Base-by-base conservation (phyloP, 1,140 invertebrate species). In the Camponotus vicinus region DNA sequence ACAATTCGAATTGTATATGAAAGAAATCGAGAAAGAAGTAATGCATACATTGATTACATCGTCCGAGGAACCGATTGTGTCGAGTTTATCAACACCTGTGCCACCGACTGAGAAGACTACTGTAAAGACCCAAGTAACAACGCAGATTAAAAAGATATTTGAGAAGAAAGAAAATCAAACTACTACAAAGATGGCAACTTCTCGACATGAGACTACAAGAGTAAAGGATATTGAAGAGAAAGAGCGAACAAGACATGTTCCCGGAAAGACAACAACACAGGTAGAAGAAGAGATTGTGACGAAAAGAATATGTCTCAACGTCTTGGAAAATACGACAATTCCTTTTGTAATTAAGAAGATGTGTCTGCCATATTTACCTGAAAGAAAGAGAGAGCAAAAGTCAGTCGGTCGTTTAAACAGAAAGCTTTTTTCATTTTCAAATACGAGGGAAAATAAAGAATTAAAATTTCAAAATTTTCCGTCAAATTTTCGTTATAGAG, bases 221-320 rank as follows among this genome's bases (percentile, higher is more conserved):
- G 37, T 55, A 0, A 32, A 32, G 27, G 42, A 37, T 0, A 11
- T 78, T 7, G n/a, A 70, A n/a, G 78, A 78, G 3, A 15, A 21
- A 13, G 5, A 78, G 45, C 27, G 27, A 5, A 78, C 45, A 6
- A 40, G 11, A 4, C 8, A 11, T 55, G 5, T 69, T 40, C 34
- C 34, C 37, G 64, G 75, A 73, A 8, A 83, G 59, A 9, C 21
- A 5, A 9, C n/a, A 2, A 82, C 67, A 2, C 67, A n/a, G 2
- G 2, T 37, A 11, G 27, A 34, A 73, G 79, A 83, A 49, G 34
- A 83, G 18, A 37, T 75, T 13, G 57, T 37, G 57, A 83, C 79
- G 13, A 83, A 75, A 49, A 59, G 32, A 27, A 37, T 83, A 49
- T 83, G 79, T 40, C 18, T 83, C 1, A 83, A 83, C 3, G 79